Evolutionary conservation across 2,113 vertebrate genomes (phyloP), one percentile per base, ranked within the genome.

Genomic region (Cyprinus carpio): DNA sequence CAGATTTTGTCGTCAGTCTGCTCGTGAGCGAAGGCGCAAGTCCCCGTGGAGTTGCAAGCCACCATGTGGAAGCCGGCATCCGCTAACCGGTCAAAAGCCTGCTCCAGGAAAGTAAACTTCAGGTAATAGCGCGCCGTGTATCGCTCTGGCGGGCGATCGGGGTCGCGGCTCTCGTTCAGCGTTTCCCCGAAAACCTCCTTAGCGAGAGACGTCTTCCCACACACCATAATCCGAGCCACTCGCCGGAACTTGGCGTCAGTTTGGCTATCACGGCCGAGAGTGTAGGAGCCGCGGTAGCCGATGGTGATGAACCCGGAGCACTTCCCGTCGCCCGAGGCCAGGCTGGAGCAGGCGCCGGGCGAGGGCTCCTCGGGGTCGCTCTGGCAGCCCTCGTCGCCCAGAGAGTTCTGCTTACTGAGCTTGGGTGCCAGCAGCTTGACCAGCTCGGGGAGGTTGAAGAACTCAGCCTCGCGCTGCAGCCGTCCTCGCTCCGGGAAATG

Each of bases 1-100:
- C 97, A 99, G 93, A 97, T 97, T 95, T 97, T 97, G 96, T 98
- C 96, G 4, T 98, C 97, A 29, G 96, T 96, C 94, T 97, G 97
- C 90, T 98, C 97, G 0, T 97, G 97, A 91, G 96, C 96, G 82
- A 96, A 97, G 89, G 96, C 96, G 91, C 96, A 98, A 90, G 96
- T 97, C 90, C 97, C 97, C 0, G 96, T 97, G 76, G 97, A 98
- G 87, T 97, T 98, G 90, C 97, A 98, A 69, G 96, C 96, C 93
- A 98, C 96, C 97, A 98, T 98, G 92, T 98, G 96, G 91, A 99
- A 98, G 89, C 96, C 96, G 3, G 96, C 92, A 0, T 97, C 95
- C 0, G 97, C 96, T 93, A 98, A 92, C 94, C 95, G 97, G 91
- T 98, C 97, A 85, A 98, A 98, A 74, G 97, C 97, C 93, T 99